Evolutionary conservation across 1,140 invertebrate species (phyloP), one percentile per base, ranked within the genome.

Genomic region (Dendroctonus valens): DNA sequence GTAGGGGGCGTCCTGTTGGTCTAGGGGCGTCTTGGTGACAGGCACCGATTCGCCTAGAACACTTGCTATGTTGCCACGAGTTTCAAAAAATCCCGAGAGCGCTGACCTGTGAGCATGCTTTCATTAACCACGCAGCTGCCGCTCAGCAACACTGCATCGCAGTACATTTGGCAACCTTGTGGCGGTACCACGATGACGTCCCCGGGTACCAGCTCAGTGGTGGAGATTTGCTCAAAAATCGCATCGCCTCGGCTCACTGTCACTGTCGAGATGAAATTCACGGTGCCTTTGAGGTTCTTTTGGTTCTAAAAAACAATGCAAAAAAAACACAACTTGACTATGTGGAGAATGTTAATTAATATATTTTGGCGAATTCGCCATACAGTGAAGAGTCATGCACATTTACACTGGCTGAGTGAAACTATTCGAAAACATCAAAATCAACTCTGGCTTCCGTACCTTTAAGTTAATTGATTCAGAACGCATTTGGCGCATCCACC

Each of bases 61-160:
- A 38, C 5, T 42, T 1, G 6, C 11, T 8, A 41, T 52, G 37
- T 48, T 37, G 42, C 12, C 46, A 26, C 40, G 12, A 9, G 11
- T 51, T 4, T 2, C 15, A 3, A 8, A 55, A 55, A 38, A 5
- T 0, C 5, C 7, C 5, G 4, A 8, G 38, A 8, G 38, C 3
- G 41, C 7, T 46, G 59, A 94, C 92, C 93, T 57, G 96, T 98
- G 8, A 98, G 83, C 93, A 97, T 97, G 70, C 92, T 94, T 82
- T 98, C 96, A 78, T 98, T 97, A 9, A 98, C 86, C 70, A 98
- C 93, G 70, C 93, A 96, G 61, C 86, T 91, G 3, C 97, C 96
- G 51, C 87, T 86, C 3, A 97, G 81, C 26, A 99, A 77, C 3
- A 94, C 89, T 2, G 93, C 94, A 80, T 98, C 96, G 79, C 94